phyloP scores from a whole-genome alignment of 2,888 invertebrate species.

The Nowickia ferox region DNA sequence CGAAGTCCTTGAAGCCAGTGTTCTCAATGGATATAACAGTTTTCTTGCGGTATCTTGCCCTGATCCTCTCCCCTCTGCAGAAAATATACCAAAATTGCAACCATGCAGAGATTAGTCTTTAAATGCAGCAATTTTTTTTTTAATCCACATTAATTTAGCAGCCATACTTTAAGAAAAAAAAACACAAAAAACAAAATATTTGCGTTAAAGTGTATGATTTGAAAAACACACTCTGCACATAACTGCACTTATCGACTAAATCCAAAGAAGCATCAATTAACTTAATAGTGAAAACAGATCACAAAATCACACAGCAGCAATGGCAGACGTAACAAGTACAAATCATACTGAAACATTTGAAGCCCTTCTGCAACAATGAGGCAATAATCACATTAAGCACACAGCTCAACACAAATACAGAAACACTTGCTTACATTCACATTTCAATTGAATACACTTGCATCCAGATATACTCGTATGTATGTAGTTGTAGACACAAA shows the following conservation, averaged over 20 bases:
- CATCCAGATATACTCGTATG: neutral
- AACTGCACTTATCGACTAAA: neutral
- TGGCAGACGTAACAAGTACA: conserved; percentile 28
- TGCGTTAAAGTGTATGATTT: neutral
- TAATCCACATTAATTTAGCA: too few species aligned
- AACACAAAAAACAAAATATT: neutral
- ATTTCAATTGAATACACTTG: neutral
- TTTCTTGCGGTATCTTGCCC: too few species aligned
- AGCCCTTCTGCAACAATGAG: conserved; percentile 42
- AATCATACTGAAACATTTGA: conserved; percentile 22
- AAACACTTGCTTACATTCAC: neutral
- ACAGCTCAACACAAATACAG: conserved; percentile 21
- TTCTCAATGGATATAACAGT: too few species aligned
- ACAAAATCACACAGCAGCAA: conserved; percentile 25
- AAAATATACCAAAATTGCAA: too few species aligned
- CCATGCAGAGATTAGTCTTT: too few species aligned
- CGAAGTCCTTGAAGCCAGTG: too few species aligned
- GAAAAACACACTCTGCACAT: conserved; percentile 9
- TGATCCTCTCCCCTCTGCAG: too few species aligned
- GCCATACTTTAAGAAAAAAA: too few species aligned
- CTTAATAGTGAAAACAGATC: conserved; percentile 28
- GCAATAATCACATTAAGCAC: conserved; percentile 37
- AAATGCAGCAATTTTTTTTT: too few species aligned
- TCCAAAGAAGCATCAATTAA: conserved; percentile 21
- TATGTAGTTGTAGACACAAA: conserved; percentile 48